Conservation (phyloP, 2,888 invertebrate species). For the Andrena fulva region DNA sequence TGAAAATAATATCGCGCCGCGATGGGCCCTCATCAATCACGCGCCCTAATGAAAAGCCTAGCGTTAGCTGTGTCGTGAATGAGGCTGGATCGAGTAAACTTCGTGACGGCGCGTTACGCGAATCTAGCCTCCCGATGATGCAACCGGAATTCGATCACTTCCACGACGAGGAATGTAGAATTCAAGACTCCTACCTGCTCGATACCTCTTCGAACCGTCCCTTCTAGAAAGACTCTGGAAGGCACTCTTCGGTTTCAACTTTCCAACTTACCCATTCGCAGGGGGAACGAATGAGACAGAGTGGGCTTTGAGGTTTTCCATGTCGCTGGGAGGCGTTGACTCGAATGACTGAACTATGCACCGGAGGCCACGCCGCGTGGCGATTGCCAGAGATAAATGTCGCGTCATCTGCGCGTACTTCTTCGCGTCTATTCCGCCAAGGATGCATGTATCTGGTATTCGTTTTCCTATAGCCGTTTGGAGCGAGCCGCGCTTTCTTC, state of each 20-base stretch:
- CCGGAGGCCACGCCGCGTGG: neutral
- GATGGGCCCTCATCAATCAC: constrained; percentile 74
- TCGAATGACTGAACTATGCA: constrained; percentile 41
- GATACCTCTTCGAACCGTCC: neutral
- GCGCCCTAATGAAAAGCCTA: constrained; percentile 72
- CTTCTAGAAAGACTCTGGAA: constrained; percentile 12
- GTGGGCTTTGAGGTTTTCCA: neutral
- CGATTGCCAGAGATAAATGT: constrained; percentile 9
- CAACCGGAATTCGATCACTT: constrained; percentile 7
- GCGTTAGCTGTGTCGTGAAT: constrained; percentile 48
- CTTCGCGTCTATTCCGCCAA: neutral
- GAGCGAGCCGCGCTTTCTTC: neutral
- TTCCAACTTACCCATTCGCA: neutral
- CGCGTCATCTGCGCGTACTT: neutral
- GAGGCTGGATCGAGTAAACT: constrained; percentile 25
- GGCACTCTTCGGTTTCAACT: neutral
- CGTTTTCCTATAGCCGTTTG: constrained; percentile 2
- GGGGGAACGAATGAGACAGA: neutral
- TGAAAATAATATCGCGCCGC: constrained; percentile 74
- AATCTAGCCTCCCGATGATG: constrained; percentile 1
- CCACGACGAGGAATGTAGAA: neutral
- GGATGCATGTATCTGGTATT: neutral
- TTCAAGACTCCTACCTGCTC: neutral
- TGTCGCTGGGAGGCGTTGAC: neutral
- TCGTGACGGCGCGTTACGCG: constrained; percentile 25